A percentile compares a stretch with the other conserved stretches of the same genome.
Conservation (phyloP, 2,888 invertebrate species). For the Sesamia inferens region DNA sequence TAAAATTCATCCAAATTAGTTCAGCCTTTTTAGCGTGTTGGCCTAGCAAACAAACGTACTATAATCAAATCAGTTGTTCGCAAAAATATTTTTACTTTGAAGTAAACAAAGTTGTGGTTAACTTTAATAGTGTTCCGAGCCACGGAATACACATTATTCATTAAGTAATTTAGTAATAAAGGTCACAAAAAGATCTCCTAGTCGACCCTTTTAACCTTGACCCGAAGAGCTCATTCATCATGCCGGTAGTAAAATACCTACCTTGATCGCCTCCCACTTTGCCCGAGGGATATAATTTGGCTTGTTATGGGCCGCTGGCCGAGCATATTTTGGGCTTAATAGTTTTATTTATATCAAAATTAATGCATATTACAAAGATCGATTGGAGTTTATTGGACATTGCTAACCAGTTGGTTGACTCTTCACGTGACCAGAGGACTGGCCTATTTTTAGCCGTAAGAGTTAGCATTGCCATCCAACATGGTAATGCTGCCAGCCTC, state of each 20-base stretch:
- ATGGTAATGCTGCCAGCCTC: too few species aligned
- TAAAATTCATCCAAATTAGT: too few species aligned
- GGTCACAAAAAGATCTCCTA: constrained; percentile 23
- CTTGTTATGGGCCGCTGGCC: background rate
- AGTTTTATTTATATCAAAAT: background rate
- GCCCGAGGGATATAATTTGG: constrained; percentile 11
- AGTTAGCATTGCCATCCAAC: too few species aligned
- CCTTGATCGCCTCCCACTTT: constrained; percentile 4
- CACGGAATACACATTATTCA: constrained; percentile 8
- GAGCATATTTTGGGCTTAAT: background rate
- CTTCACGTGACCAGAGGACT: too few species aligned
- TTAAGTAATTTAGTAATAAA: constrained; percentile 6
- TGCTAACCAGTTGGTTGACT: too few species aligned
- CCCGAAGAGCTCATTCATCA: constrained; percentile 33
- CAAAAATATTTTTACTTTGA: background rate
- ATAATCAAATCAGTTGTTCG: too few species aligned
- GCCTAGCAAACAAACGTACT: too few species aligned
- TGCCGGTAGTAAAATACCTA: background rate
- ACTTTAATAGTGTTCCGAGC: background rate
- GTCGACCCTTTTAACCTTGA: constrained; percentile 36
- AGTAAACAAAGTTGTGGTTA: background rate
- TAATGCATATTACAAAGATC: too few species aligned
- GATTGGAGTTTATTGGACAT: too few species aligned
- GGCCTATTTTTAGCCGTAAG: too few species aligned
- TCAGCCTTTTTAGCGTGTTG: too few species aligned